Evolutionary conservation across 2,888 invertebrate genomes (phyloP), one percentile per base, ranked within the genome.

Genomic region (Ceraclea dissimilis): DNA sequence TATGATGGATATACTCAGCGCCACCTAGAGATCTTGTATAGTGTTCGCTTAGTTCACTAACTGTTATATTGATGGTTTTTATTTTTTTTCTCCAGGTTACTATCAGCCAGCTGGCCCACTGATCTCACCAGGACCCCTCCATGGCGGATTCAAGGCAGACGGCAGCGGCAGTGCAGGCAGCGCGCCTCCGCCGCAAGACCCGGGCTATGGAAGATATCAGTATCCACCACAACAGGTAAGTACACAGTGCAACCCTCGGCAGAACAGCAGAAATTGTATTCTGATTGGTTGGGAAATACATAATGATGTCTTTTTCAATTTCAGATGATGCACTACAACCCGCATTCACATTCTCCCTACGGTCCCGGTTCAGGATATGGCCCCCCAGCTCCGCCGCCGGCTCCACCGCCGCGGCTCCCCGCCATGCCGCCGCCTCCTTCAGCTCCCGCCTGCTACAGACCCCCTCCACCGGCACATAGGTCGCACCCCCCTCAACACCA

Each of bases 81-180:
- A 13, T 46, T 22, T 21, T 49, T 48, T 50, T 50, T n/a, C 31
- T 48, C 1, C 81, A 91, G 91, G 91, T 71, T 91, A 90, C 71
- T 93, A 92, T 78, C 93, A 93, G 77, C 93, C 93, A 65, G 92
- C 93, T 65, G 93, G 93, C 63, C 93, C 93, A 65, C 80, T 93
- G 71, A 92, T 93, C 69, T 85, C 83, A 64, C 83, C 86, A 65
- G 78, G 79, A 63, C 70, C 68, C 53, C 66, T 67, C 4, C 71
- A 71, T 63, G 68, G 68, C 44, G 69, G 69, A 63, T 64, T 67
- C 52, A 69, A 70, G 55, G 69, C 67, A 58, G 69, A 69, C 51
- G 71, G 73, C 53, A 75, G 75, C 18, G 73, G 75, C 57, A 31
- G 56, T 47, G 53, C 57, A 34, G 60, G 56, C 26, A 79, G 81